A percentile compares a stretch with the other conserved stretches of the same genome.
Conservation (phyloP, 2,888 invertebrate species). For the Scotopteryx bipunctaria region DNA sequence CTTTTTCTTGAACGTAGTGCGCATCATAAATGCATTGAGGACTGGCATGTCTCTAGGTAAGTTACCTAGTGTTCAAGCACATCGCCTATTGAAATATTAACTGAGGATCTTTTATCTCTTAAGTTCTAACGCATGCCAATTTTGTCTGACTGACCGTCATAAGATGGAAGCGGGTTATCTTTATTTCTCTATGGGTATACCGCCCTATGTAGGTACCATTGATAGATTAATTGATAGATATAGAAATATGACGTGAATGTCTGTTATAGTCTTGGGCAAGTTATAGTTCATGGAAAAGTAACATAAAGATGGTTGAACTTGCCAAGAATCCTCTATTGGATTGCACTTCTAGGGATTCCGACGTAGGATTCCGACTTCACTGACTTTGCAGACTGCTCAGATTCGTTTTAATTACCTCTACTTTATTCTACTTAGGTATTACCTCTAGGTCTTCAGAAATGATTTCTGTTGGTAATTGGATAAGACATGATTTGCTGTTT, state of each 20-base stretch:
- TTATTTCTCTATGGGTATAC: too few species aligned
- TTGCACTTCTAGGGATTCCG: constrained; percentile 57
- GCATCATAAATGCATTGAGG: constrained; percentile 31
- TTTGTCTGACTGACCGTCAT: too few species aligned
- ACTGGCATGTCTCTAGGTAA: too few species aligned
- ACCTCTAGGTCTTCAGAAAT: neutral
- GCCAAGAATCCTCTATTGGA: constrained; percentile 49
- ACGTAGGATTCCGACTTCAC: constrained; percentile 35
- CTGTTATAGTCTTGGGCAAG: neutral
- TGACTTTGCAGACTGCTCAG: constrained; percentile 33
- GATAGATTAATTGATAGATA: neutral
- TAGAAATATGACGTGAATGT: constrained; percentile 10
- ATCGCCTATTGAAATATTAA: neutral
- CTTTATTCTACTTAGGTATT: neutral
- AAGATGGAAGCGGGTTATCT: too few species aligned
- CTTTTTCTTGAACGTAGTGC: constrained; percentile 30
- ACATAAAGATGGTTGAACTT: constrained; percentile 21
- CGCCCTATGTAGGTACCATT: too few species aligned
- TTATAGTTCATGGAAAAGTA: constrained; percentile 28
- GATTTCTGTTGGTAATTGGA: neutral
- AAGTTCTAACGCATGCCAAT: too few species aligned
- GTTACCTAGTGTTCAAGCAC: constrained; percentile 14
- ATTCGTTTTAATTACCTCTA: constrained; percentile 20
- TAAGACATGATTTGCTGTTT: neutral
- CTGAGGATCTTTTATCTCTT: neutral